Evolutionary conservation across 2,113 vertebrate species (phyloP).

Genomic region (Alethe castanea): DNA sequence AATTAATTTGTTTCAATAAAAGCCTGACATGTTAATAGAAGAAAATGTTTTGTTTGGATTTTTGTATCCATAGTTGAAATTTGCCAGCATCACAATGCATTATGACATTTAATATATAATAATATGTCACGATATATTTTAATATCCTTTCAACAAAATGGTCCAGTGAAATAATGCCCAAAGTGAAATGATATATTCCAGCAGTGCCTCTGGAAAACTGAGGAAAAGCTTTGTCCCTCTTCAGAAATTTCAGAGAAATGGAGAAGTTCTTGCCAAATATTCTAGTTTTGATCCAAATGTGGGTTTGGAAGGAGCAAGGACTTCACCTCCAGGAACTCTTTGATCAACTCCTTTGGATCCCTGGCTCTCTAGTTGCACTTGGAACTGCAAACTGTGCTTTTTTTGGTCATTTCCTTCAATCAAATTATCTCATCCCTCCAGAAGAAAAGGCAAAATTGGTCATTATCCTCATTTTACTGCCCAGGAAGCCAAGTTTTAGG

Average conservation of each 20-base stretch:
- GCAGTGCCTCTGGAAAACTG: neutral
- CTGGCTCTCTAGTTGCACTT: neutral
- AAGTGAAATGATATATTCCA: neutral
- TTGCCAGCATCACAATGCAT: neutral
- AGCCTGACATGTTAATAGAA: neutral
- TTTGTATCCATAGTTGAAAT: neutral
- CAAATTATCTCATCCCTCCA: neutral
- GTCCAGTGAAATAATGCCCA: neutral
- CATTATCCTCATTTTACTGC: neutral
- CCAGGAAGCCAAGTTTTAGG: neutral
- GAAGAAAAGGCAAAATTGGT: neutral
- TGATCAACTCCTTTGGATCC: neutral
- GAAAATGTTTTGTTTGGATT: slow-evolving; percentile 16
- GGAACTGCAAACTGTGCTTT: neutral
- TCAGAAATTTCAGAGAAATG: neutral
- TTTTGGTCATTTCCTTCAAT: neutral
- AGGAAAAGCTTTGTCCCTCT: neutral
- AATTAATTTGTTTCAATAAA: neutral
- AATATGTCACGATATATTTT: neutral
- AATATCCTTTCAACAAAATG: neutral
- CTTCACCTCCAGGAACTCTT: neutral
- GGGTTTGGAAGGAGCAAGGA: neutral
- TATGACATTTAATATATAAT: neutral
- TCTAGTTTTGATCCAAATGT: neutral
- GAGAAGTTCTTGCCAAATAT: neutral